Conservation (phyloP, 2,797 vertebrate genomes). For the Cygnus olor region DNA sequence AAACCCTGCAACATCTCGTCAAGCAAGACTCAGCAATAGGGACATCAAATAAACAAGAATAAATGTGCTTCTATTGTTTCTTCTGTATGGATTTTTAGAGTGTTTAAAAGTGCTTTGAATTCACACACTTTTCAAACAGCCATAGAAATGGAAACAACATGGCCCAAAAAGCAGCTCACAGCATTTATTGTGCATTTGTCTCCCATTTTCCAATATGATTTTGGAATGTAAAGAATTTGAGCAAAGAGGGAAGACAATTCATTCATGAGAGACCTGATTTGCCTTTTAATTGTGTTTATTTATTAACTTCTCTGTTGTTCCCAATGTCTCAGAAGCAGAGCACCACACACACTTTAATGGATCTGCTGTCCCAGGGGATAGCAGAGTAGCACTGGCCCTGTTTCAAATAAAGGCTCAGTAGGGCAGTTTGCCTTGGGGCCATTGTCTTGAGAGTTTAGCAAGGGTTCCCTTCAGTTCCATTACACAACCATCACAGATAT, state of each 20-base stretch:
- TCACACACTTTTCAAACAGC: slow-evolving; percentile 61
- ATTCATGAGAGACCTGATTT: slow-evolving; percentile 46
- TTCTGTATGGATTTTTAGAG: slow-evolving; percentile 55
- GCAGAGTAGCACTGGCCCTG: background rate
- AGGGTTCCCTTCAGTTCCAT: background rate
- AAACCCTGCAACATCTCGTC: slow-evolving; percentile 70
- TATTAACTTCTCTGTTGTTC: slow-evolving; percentile 48
- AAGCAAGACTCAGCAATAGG: slow-evolving; percentile 52
- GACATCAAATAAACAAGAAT: slow-evolving; percentile 61
- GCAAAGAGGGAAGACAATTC: slow-evolving; percentile 45
- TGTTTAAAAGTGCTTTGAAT: slow-evolving; percentile 68
- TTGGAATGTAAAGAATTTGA: slow-evolving; percentile 55
- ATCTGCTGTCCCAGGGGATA: background rate
- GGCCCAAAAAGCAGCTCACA: slow-evolving; percentile 8
- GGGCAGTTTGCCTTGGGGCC: background rate
- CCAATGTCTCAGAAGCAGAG: background rate
- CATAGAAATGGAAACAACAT: slow-evolving; percentile 49
- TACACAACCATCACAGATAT: background rate
- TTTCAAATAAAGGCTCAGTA: slow-evolving; percentile 12
- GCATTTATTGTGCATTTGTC: slow-evolving; percentile 32
- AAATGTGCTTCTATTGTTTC: slow-evolving; percentile 57
- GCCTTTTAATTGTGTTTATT: slow-evolving; percentile 54
- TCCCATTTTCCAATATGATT: slow-evolving; percentile 44
- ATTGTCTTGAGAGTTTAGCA: background rate
- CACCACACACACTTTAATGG: background rate